Evolutionary conservation across 2,113 vertebrate species (phyloP).

Genomic region (Nothoprocta perdicaria): DNA sequence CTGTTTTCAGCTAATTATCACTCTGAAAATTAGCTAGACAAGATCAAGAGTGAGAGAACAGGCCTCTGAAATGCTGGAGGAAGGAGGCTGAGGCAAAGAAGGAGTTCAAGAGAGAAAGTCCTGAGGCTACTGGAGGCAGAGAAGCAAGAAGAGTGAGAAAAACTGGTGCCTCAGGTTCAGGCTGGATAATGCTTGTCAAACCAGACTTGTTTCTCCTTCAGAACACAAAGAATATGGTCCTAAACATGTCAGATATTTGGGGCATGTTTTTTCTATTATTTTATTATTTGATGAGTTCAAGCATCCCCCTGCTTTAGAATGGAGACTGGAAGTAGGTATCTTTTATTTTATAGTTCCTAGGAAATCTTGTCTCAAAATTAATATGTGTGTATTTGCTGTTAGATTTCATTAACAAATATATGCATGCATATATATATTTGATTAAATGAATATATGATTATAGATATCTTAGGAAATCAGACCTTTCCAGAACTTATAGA

Average conservation of each 20-base stretch:
- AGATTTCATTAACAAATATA: rapidly evolving
- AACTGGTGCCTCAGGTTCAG: neutral
- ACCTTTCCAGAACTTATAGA: neutral
- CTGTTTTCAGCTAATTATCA: neutral
- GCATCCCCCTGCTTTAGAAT: neutral
- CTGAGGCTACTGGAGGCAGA: neutral
- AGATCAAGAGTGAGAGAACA: neutral
- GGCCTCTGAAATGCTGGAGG: neutral
- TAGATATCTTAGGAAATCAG: neutral
- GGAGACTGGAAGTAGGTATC: neutral
- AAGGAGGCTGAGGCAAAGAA: neutral
- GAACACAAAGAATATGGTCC: neutral
- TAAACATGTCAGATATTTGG: neutral
- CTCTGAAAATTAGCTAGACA: neutral
- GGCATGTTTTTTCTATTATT: neutral
- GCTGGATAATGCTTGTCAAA: neutral
- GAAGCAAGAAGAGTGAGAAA: neutral
- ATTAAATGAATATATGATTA: neutral
- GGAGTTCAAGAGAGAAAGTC: neutral
- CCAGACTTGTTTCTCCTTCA: neutral
- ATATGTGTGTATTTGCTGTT: neutral
- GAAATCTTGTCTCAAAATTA: neutral
- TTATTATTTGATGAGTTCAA: neutral
- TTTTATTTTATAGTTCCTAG: neutral
- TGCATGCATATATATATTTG: neutral